Base-by-base conservation (phyloP, 1,140 invertebrate species). In the Thrips palmi region DNA sequence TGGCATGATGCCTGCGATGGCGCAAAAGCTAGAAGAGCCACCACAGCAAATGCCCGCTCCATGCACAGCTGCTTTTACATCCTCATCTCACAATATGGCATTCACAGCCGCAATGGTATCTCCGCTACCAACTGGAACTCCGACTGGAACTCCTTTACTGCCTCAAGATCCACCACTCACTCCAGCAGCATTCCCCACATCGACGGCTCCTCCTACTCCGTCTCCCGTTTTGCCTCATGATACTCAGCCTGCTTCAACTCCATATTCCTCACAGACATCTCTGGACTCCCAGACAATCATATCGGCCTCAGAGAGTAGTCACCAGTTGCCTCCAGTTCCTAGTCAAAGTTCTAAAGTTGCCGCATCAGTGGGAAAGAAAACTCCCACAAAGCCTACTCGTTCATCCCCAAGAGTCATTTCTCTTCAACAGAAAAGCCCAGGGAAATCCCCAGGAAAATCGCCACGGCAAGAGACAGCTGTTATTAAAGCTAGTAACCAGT, bases 11-110 rank as follows among this genome's bases (percentile, higher is more conserved):
- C 58, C 60, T 20, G 39, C 65, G 21, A 42, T 71, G 37, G 58
- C 63, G 10, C 70, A 72, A 48, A 58, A 64, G 1, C 48, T 62
- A 14, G 65, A 70, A 15, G 68, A 73, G 23, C 47, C 49, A 24
- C 43, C 63, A 52, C 37, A 49, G 53, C 40, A 60, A 52, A 47
- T 49, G 41, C 43, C 47, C 33, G 30, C 69, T 11, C 57, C 73
- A 1, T 75, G 74, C 56, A 71, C 69, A 3, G 77, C 80, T 3
- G 67, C 74, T 6, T 83, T 83, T 49, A 79, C 77, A 4, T 71
- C 76, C 11, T 80, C 74, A 2, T 70, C 74, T 28, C 71, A 77
- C 50, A 79, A 81, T 48, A 75, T 80, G 63, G 76, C 74, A 0
- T 52, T 81, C 2, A 79, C 75, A 2, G 71, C 75, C 4, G 71